phyloP scores from a whole-genome alignment of 2,888 invertebrate genomes.

The Rhorus exstirpatorius region DNA sequence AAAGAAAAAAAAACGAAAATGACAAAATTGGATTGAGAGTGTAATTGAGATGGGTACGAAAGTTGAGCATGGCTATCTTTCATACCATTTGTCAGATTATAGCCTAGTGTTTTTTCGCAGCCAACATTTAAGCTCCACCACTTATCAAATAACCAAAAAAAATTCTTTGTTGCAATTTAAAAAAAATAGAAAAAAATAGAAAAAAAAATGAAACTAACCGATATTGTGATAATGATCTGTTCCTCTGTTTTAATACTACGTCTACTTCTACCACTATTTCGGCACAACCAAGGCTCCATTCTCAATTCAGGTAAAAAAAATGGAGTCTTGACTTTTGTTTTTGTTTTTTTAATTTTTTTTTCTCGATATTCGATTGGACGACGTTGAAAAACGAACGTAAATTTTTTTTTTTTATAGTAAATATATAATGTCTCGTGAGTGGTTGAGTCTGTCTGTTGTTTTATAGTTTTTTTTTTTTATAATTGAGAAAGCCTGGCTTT shows the following conservation, averaged over 20 bases:
- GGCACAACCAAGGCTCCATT: conserved; percentile 93
- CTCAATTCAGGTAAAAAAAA: conserved; percentile 94
- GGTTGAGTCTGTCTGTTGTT: conserved; percentile 84
- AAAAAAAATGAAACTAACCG: conserved; percentile 27
- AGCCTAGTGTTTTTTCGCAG: conserved; percentile 79
- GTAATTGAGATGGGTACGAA: conserved; percentile 53
- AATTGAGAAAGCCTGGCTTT: conserved; percentile 35
- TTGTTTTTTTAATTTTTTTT: too few species aligned
- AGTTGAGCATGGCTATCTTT: conserved; percentile 75
- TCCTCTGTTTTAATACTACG: conserved; percentile 84
- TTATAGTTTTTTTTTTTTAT: conserved; percentile 36
- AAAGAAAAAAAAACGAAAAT: background rate
- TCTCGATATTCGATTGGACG: conserved; percentile 81
- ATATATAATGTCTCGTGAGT: conserved; percentile 83
- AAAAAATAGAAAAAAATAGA: conserved; percentile 61
- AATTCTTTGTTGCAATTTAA: conserved; percentile 44
- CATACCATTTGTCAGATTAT: conserved; percentile 73
- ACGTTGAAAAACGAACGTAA: conserved; percentile 69
- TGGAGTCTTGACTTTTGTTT: conserved; percentile 88
- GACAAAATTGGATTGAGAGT: conserved; percentile 18
- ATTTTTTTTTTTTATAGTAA: conserved; percentile 63
- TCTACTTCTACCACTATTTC: conserved; percentile 87
- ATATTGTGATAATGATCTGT: conserved; percentile 79
- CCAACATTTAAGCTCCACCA: conserved; percentile 81
- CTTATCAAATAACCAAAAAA: conserved; percentile 74